Evolutionary conservation across 2,797 vertebrate species (phyloP).

Genomic region (Pseudotriccus pelzelni): DNA sequence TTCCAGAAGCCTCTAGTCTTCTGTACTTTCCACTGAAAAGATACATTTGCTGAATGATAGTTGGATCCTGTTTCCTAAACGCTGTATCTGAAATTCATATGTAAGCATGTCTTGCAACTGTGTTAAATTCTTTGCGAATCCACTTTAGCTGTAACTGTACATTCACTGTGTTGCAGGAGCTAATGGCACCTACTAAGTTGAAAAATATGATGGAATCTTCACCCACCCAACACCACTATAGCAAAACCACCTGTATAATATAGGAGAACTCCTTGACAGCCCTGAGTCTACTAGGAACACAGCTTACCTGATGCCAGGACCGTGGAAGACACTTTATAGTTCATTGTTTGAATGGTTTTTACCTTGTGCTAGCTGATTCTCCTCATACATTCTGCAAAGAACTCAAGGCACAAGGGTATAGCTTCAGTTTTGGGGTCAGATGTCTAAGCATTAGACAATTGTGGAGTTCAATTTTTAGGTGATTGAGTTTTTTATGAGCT

Average conservation of each 20-base stretch:
- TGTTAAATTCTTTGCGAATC: neutral
- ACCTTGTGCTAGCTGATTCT: neutral
- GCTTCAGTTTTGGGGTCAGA: neutral
- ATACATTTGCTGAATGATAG: neutral
- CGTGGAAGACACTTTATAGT: neutral
- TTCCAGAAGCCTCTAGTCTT: neutral
- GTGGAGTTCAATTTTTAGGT: neutral
- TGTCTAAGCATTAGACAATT: neutral
- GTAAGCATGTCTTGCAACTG: neutral
- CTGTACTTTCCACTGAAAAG: neutral
- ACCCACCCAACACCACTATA: neutral
- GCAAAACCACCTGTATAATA: neutral
- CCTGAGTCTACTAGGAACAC: neutral
- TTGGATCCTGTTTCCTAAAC: neutral
- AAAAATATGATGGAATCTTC: neutral
- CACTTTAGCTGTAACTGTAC: neutral
- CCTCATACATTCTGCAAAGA: neutral
- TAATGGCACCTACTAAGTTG: neutral
- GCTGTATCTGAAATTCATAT: neutral
- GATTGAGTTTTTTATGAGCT: neutral
- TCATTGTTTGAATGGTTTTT: neutral
- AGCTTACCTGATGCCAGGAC: neutral
- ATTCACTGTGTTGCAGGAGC: neutral
- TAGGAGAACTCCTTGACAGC: neutral
- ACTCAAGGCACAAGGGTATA: neutral